A percentile compares a stretch with the other conserved stretches of the same genome.
Evolutionary conservation across 2,888 invertebrate genomes (phyloP).

Genomic region (Clusia tigrina): DNA sequence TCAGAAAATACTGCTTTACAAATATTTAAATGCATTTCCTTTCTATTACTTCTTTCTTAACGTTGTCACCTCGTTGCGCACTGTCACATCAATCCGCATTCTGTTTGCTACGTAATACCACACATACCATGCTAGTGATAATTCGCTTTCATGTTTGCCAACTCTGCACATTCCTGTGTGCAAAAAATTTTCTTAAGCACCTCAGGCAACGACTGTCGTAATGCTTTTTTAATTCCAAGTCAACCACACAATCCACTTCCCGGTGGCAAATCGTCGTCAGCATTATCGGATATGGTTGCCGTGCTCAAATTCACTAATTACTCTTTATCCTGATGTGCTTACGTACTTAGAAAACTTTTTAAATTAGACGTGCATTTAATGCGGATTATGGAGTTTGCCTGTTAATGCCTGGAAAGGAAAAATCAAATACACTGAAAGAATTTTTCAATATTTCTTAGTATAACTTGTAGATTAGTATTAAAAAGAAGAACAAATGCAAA

Average conservation of each 20-base stretch:
- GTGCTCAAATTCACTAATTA: constrained; percentile 45
- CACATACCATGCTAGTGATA: background rate
- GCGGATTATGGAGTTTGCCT: constrained; percentile 10
- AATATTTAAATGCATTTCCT: background rate
- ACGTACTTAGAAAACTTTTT: constrained; percentile 24
- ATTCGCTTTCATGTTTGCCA: background rate
- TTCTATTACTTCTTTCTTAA: background rate
- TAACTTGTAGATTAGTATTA: too few relatives aligned
- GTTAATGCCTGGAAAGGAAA: background rate
- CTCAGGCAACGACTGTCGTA: background rate
- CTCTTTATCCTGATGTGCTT: constrained; percentile 47
- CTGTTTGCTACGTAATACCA: background rate
- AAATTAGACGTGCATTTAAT: constrained; percentile 15
- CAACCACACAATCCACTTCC: background rate
- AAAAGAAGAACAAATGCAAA: too few relatives aligned
- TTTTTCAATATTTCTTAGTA: too few relatives aligned
- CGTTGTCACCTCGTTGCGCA: too few relatives aligned
- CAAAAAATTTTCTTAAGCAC: background rate
- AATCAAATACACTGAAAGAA: too few relatives aligned
- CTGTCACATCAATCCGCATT: background rate
- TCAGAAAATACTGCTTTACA: too few relatives aligned
- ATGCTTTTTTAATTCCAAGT: background rate
- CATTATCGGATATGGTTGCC: constrained; percentile 2
- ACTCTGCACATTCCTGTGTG: background rate
- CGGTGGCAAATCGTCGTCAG: background rate